phyloP scores from a whole-genome alignment of 2,888 invertebrate species.

The Chalcis sispes region DNA sequence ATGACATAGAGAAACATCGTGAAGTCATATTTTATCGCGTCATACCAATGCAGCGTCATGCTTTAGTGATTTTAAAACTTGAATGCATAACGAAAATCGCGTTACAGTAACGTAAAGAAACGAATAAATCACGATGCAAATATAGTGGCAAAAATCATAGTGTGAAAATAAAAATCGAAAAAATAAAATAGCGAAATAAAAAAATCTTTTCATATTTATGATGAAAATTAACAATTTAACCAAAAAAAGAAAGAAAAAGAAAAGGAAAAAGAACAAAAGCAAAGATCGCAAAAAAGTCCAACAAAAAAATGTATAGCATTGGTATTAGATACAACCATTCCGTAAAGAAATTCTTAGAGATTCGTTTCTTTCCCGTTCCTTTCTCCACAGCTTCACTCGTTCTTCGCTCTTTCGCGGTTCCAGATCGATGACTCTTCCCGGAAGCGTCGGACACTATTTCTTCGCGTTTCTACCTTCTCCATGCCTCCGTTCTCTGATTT shows the following conservation, averaged over 20 bases:
- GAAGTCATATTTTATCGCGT: slow-evolving; percentile 10
- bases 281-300: too few species aligned
- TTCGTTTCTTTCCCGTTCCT: slow-evolving; percentile 31
- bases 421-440: slow-evolving; percentile 59
- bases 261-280: slow-evolving; percentile 21
- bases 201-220: not conserved
- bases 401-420: slow-evolving; percentile 22
- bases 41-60: not conserved
- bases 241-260: slow-evolving; percentile 4
- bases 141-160: not conserved
- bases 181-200: not conserved
- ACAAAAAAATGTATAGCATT: too few species aligned
- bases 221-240: not conserved
- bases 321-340: slow-evolving; percentile 17
- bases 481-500: slow-evolving; percentile 61
- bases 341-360: slow-evolving; percentile 20
- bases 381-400: slow-evolving; percentile 15
- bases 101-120: not conserved
- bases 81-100: not conserved
- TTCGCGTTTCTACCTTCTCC: slow-evolving; percentile 32
- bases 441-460: slow-evolving; percentile 51
- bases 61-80: slow-evolving; percentile 4
- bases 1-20: not conserved
- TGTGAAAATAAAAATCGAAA: not conserved
- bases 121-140: not conserved